A percentile compares a stretch with the other conserved stretches of the same genome.
These are phyloP conservation scores for Anguilla pacifica DNA, from an alignment of 2,797 vertebrate species.

Conservation along the genomic window DNA sequence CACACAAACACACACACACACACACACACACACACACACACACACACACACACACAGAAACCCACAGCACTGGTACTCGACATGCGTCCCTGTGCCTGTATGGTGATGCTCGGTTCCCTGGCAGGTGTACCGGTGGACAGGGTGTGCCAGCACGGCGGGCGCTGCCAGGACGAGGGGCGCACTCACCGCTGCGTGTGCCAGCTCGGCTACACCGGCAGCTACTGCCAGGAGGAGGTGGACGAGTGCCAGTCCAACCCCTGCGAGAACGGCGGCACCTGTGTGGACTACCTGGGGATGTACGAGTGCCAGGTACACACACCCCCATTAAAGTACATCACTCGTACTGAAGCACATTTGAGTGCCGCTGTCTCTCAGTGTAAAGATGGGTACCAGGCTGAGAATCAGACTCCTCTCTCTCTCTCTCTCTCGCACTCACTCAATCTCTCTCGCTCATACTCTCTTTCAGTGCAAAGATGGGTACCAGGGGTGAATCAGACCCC, in stretches of 20 bases:
- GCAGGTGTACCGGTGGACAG: constrained; percentile 73
- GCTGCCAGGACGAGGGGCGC: constrained; percentile 76
- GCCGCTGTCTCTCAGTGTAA: too few relatives aligned
- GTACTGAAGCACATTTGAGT: not conserved
- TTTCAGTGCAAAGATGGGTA: constrained; percentile 85
- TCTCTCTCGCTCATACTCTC: constrained; percentile 50
- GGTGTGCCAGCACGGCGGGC: constrained; percentile 82
- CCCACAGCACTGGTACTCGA: not conserved
- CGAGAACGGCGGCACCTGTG: constrained; percentile 85
- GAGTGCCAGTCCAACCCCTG: constrained; percentile 90
- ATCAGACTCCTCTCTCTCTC: too few relatives aligned
- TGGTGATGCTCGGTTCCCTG: constrained; percentile 14
- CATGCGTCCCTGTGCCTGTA: not conserved
- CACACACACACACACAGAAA: not conserved
- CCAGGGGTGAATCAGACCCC: constrained; percentile 74
- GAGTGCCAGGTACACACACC: constrained; percentile 75
- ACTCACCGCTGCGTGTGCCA: constrained; percentile 83
- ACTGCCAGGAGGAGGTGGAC: constrained; percentile 82
- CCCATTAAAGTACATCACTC: too few relatives aligned
- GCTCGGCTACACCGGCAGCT: constrained; percentile 84
- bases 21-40: not conserved
- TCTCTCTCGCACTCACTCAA: not conserved
- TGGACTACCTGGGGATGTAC: constrained; percentile 83
- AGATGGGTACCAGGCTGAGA: too few relatives aligned
- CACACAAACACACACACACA: too few relatives aligned